Conservation (phyloP, 2,797 vertebrate species). For the Oophaga sylvatica region DNA sequence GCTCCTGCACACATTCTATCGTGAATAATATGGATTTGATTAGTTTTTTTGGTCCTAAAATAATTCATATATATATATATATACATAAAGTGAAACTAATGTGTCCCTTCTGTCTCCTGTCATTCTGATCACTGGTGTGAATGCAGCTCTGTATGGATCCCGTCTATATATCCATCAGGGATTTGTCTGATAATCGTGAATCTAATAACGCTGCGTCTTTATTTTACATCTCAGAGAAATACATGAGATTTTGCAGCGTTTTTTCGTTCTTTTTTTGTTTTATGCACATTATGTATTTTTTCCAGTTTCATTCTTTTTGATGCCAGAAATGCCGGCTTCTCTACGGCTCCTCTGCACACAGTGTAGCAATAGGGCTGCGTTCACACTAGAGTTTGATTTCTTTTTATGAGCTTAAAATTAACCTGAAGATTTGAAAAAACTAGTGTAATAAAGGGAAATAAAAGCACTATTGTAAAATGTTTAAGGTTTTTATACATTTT, state of each 20-base stretch:
- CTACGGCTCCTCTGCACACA: not conserved
- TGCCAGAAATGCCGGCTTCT: not conserved
- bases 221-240: not conserved
- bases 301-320: not conserved
- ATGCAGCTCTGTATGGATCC: too few relatives aligned
- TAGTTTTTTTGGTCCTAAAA: too few relatives aligned
- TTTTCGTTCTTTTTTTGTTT: too few relatives aligned
- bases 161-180: too few relatives aligned
- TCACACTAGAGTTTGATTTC: not conserved
- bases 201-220: not conserved
- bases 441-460: not conserved
- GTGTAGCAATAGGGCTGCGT: not conserved
- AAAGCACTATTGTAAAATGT: not conserved
- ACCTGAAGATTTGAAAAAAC: not conserved
- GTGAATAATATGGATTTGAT: too few relatives aligned
- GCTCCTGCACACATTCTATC: too few relatives aligned
- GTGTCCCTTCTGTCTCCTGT: too few relatives aligned
- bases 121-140: too few relatives aligned
- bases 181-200: too few relatives aligned
- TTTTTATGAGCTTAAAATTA: too few relatives aligned
- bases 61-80: too few relatives aligned
- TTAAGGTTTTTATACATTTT: not conserved
- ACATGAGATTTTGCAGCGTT: not conserved
- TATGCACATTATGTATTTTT: not conserved
- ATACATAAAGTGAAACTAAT: too few relatives aligned